phyloP scores from a whole-genome alignment of 1,140 invertebrate species.

The Coboldia fuscipes region DNA sequence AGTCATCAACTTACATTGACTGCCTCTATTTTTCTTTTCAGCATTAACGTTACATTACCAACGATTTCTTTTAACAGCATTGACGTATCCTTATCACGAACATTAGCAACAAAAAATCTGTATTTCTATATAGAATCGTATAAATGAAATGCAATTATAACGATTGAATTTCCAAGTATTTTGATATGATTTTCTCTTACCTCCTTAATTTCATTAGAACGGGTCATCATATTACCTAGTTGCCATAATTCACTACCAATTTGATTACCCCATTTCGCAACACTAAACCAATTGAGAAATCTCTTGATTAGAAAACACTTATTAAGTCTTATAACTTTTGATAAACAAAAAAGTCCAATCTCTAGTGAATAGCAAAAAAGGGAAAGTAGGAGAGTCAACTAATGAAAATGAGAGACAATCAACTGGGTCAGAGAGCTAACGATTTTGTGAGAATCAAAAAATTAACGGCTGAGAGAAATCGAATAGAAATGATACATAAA shows the following conservation, averaged over 20 bases:
- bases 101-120: slow-evolving; percentile 44
- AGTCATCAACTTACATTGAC: slow-evolving; percentile 30
- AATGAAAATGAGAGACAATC: too few relatives aligned
- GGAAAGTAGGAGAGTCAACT: too few relatives aligned
- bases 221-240: slow-evolving; percentile 32
- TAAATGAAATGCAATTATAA: not conserved
- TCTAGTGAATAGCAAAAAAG: too few relatives aligned
- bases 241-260: slow-evolving; percentile 37
- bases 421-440: too few relatives aligned
- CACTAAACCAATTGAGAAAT: too few relatives aligned
- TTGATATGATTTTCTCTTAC: slow-evolving; percentile 14
- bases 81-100: slow-evolving; percentile 49
- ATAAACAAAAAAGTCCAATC: too few relatives aligned
- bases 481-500: too few relatives aligned
- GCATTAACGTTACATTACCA: slow-evolving; percentile 49
- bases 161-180: not conserved
- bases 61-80: slow-evolving; percentile 49
- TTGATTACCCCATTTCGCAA: slow-evolving; percentile 32
- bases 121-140: slow-evolving; percentile 39
- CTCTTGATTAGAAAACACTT: too few relatives aligned
- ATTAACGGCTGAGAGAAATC: too few relatives aligned
- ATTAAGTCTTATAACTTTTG: too few relatives aligned
- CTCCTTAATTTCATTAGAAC: slow-evolving; percentile 31
- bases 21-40: slow-evolving; percentile 63
- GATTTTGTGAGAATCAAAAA: too few relatives aligned